phyloP scores from a whole-genome alignment of 2,888 invertebrate genomes.

The Neoscelio sp. region DNA sequence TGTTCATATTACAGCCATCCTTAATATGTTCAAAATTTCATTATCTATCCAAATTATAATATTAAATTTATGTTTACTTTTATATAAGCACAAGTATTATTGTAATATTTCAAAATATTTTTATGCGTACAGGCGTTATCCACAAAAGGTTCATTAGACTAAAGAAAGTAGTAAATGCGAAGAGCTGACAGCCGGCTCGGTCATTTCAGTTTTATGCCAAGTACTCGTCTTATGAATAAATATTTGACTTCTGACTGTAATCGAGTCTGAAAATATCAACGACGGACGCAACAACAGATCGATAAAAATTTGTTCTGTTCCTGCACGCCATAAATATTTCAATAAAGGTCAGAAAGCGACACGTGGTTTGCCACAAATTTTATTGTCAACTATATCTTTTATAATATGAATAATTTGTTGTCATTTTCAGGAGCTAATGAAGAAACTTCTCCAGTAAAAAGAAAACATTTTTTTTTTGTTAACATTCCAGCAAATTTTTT shows the following conservation, averaged over 20 bases:
- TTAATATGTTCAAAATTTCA: too few relatives aligned
- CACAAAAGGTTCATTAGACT: slow-evolving; percentile 29
- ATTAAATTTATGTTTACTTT: too few relatives aligned
- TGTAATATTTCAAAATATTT: too few relatives aligned
- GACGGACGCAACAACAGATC: slow-evolving; percentile 77
- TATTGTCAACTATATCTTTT: slow-evolving; percentile 31
- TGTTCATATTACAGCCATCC: too few relatives aligned
- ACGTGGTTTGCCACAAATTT: slow-evolving; percentile 43
- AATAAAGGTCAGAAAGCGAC: slow-evolving; percentile 75
- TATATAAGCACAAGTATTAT: too few relatives aligned
- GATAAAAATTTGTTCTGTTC: slow-evolving; percentile 78
- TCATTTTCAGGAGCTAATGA: too few relatives aligned
- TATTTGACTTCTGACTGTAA: slow-evolving; percentile 76
- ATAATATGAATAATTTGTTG: slow-evolving; percentile 2
- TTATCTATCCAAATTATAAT: too few relatives aligned
- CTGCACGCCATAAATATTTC: slow-evolving; percentile 78
- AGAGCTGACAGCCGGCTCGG: slow-evolving; percentile 76
- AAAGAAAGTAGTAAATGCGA: slow-evolving; percentile 44
- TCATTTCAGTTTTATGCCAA: slow-evolving; percentile 75
- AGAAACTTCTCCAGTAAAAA: too few relatives aligned
- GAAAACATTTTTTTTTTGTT: too few relatives aligned
- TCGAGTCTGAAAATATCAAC: slow-evolving; percentile 70
- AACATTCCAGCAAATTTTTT: too few relatives aligned
- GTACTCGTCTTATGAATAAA: slow-evolving; percentile 77
- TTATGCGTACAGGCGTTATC: neutral